These are phyloP conservation scores for Trinorchestia longiramus DNA, from an alignment of 1,140 invertebrate genomes.

Conservation along the genomic window DNA sequence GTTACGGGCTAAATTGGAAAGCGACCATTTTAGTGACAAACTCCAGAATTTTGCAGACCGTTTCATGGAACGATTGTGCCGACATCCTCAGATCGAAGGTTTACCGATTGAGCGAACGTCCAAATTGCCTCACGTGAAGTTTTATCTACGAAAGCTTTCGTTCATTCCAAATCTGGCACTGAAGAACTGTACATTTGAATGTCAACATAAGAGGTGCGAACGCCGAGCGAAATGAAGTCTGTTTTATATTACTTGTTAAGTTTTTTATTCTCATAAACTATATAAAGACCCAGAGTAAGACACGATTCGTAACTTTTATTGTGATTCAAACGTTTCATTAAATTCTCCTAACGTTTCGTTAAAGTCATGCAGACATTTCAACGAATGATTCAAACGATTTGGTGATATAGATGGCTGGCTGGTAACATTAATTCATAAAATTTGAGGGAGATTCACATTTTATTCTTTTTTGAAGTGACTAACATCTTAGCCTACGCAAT, in stretches of 20 bases:
- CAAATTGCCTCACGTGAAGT: background rate
- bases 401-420: no score
- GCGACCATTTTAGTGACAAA: constrained; percentile 49
- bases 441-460: no score
- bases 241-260: background rate
- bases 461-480: no score
- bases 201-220: background rate
- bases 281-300: no score
- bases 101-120: constrained; percentile 23
- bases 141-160: constrained; percentile 2
- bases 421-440: no score
- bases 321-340: no score
- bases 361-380: no score
- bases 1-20: constrained; percentile 54
- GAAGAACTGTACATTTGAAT: background rate
- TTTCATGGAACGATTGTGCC: constrained; percentile 2
- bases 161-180: background rate
- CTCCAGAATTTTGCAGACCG: constrained; percentile 26
- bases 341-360: no score
- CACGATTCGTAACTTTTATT: no score
- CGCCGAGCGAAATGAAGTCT: background rate
- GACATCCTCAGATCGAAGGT: constrained; percentile 26
- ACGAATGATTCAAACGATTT: no score
- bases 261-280: no score
- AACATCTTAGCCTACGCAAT: no score